Conservation (phyloP, 2,113 vertebrate species). For the Chlamydotis undulata region DNA sequence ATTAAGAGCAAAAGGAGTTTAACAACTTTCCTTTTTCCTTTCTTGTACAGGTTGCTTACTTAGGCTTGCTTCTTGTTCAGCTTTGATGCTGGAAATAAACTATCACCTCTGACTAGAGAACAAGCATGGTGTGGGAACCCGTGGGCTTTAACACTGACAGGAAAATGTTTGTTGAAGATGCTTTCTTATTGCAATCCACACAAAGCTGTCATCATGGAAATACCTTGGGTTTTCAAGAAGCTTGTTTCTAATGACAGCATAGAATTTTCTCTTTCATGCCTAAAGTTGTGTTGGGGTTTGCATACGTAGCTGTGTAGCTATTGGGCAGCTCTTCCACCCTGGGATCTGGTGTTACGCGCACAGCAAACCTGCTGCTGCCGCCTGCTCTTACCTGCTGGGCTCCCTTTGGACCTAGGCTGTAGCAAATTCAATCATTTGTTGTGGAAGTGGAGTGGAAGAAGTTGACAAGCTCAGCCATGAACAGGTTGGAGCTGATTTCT, state of each 20-base stretch:
- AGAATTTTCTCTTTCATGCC: not conserved
- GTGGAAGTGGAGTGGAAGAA: not conserved
- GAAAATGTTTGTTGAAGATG: not conserved
- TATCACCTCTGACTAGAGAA: not conserved
- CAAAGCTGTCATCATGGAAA: not conserved
- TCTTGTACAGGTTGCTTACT: not conserved
- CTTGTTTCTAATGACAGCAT: not conserved
- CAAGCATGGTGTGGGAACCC: not conserved
- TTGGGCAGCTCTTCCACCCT: fast-evolving
- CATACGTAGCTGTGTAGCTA: fast-evolving
- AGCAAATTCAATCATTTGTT: not conserved
- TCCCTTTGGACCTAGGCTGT: not conserved
- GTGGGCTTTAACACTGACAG: not conserved
- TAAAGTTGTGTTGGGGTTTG: not conserved
- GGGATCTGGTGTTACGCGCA: fast-evolving
- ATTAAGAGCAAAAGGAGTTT: not conserved
- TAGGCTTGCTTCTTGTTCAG: not conserved
- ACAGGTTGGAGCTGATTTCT: not conserved
- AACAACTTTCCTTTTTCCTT: not conserved
- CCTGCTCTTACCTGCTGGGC: fast-evolving
- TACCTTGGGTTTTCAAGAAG: not conserved
- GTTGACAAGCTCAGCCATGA: not conserved
- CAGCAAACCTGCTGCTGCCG: not conserved
- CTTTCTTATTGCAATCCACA: not conserved
- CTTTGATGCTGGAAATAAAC: not conserved